A percentile compares a stretch with the other conserved stretches of the same genome.
phyloP scores from a whole-genome alignment of 2,888 invertebrate genomes.

The Eristalis arbustorum region DNA sequence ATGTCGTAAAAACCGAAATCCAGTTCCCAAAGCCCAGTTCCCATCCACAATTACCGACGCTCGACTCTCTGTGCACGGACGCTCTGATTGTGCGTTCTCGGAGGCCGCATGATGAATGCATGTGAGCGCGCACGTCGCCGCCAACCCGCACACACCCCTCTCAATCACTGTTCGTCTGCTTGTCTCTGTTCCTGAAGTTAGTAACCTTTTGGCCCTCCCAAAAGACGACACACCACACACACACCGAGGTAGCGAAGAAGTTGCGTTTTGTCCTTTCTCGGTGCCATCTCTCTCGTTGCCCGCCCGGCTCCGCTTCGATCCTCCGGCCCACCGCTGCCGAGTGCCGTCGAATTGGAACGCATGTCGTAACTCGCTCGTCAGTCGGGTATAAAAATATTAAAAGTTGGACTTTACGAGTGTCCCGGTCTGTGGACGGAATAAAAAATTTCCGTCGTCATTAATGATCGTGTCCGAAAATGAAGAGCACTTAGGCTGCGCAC shows the following conservation, averaged over 20 bases:
- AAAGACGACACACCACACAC: not conserved
- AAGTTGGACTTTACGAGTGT: conserved; percentile 41
- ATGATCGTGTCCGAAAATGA: conserved; percentile 52
- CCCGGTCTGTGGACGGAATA: conserved; percentile 41
- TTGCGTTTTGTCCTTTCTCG: conserved; percentile 1
- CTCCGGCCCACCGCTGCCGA: not conserved
- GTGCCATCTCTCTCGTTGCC: not conserved
- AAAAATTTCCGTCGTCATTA: conserved; percentile 39
- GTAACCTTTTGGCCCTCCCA: conserved; percentile 2
- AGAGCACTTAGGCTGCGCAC: conserved; percentile 44
- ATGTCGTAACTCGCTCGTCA: not conserved
- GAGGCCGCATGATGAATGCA: not conserved
- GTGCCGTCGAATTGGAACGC: not conserved
- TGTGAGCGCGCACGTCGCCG: not conserved
- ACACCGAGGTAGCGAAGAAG: not conserved
- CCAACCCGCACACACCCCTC: no score
- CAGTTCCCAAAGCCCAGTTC: conserved; percentile 33
- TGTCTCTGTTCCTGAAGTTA: not conserved
- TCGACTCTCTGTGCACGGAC: not conserved
- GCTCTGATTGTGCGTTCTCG: not conserved
- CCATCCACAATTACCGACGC: conserved; percentile 18
- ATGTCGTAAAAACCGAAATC: conserved; percentile 33
- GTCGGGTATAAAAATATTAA: conserved; percentile 40
- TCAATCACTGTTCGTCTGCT: not conserved
- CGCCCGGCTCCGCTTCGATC: not conserved